Evolutionary conservation across 2,113 vertebrate species (phyloP).

Genomic region (Scomber japonicus): DNA sequence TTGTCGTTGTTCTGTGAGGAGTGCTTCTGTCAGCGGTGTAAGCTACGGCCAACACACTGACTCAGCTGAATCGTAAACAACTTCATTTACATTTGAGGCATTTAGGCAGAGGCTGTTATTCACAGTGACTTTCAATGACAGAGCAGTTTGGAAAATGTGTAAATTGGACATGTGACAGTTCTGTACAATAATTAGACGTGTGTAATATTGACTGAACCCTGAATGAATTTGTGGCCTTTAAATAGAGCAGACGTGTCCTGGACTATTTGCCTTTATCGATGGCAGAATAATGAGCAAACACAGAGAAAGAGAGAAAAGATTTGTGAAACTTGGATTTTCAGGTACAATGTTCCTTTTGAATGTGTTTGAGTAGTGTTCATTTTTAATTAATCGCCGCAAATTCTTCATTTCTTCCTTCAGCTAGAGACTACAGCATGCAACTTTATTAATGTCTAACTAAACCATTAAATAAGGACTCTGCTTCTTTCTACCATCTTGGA

Average conservation of each 20-base stretch:
- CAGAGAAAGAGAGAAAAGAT: background rate
- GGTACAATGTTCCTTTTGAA: background rate
- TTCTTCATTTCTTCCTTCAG: background rate
- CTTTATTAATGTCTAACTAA: background rate
- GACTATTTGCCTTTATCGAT: background rate
- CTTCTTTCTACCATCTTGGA: no score
- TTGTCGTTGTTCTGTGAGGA: conserved; percentile 15
- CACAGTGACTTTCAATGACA: conserved; percentile 11
- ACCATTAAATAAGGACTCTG: background rate
- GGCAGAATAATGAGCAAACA: background rate
- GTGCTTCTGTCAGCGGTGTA: conserved; percentile 22
- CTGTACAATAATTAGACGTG: conserved; percentile 22
- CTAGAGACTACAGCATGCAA: background rate
- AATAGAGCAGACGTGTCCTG: background rate
- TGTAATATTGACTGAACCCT: background rate
- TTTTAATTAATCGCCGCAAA: background rate
- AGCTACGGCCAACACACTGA: conserved; percentile 28
- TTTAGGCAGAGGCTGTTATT: conserved; percentile 38
- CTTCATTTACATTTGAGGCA: conserved; percentile 47
- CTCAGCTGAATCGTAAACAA: conserved; percentile 29
- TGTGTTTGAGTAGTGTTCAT: background rate
- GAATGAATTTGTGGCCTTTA: background rate
- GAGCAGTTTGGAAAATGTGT: conserved; percentile 20
- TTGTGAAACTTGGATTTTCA: background rate
- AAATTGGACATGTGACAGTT: conserved; percentile 33